phyloP scores from a whole-genome alignment of 2,888 invertebrate genomes.

The Pammene aurita region DNA sequence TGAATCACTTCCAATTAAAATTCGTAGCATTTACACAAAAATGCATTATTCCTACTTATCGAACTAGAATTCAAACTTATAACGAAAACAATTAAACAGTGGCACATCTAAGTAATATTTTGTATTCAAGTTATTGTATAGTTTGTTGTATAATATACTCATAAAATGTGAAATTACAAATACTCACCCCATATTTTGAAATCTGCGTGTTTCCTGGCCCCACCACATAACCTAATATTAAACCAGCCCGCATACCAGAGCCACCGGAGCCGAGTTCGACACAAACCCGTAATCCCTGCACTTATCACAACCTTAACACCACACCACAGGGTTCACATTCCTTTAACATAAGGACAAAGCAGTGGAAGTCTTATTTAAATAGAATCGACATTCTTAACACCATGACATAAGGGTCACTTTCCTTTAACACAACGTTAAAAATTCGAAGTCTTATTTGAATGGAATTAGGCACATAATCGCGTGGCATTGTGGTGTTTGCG shows the following conservation, averaged over 20 bases:
- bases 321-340: background rate
- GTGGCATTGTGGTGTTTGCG: slow-evolving; percentile 6
- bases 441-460: background rate
- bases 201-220: slow-evolving; percentile 10
- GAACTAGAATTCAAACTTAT: too few species aligned
- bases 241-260: slow-evolving; percentile 38
- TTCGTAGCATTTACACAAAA: too few species aligned
- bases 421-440: background rate
- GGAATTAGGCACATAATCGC: slow-evolving; percentile 18
- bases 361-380: background rate
- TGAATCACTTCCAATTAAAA: too few species aligned
- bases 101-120: too few species aligned
- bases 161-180: too few species aligned
- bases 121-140: too few species aligned
- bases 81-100: too few species aligned
- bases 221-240: slow-evolving; percentile 39
- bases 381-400: slow-evolving; percentile 15
- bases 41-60: too few species aligned
- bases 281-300: slow-evolving; percentile 1
- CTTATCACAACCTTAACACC: slow-evolving; percentile 10
- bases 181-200: background rate
- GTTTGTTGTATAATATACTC: too few species aligned
- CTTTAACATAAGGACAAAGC: background rate
- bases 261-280: slow-evolving; percentile 25
- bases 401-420: background rate